Evolutionary conservation across 2,113 vertebrate species (phyloP), one percentile per base, ranked within the genome.

Genomic region (Rhizomys pruinosus): DNA sequence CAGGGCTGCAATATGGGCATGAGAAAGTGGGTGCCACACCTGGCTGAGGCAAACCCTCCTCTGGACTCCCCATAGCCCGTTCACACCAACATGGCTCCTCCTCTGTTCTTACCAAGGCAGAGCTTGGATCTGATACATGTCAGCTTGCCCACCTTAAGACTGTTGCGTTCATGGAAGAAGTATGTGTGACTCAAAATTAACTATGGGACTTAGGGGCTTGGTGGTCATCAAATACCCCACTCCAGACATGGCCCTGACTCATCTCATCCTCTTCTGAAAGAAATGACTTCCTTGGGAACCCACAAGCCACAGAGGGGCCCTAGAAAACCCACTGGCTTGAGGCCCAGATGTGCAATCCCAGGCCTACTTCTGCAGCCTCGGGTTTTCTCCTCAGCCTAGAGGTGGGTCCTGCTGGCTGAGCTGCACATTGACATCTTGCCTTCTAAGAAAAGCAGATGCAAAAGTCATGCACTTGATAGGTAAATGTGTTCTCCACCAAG

Each of bases 361-460:
- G 64, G 82, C n/a, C 39, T 29, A 52, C 22, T 52, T 76, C 87
- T 95, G 84, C 87, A 90, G 72, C 16, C 3, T 11, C 19, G n/a
- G 66, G 55, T 84, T 76, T 81, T 93, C 74, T 81, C 73, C 69
- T 88, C 87, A 29, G 72, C 76, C 68, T 79, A 91, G 74, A 69
- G 89, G 89, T 57, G 84, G 73, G 63, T 27, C 34, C 87, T 64
- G 57, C 39, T 79, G 78, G 81, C 92, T 32, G 20, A 86, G 76
- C 15, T 76, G 63, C 15, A 59, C 23, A 16, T 61, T 77, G 72
- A 74, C 20, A 72, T 66, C 68, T 71, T 90, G 74, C 86, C 79
- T 93, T 92, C 94, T 92, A 95, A 95, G 88, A 86, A 96, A 95
- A 92, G 25, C 27, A 57, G 34, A 63, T 34, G 15, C 42, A 12